Base-by-base conservation (phyloP, 2,888 invertebrate genomes). In the Macrosiphum euphorbiae region DNA sequence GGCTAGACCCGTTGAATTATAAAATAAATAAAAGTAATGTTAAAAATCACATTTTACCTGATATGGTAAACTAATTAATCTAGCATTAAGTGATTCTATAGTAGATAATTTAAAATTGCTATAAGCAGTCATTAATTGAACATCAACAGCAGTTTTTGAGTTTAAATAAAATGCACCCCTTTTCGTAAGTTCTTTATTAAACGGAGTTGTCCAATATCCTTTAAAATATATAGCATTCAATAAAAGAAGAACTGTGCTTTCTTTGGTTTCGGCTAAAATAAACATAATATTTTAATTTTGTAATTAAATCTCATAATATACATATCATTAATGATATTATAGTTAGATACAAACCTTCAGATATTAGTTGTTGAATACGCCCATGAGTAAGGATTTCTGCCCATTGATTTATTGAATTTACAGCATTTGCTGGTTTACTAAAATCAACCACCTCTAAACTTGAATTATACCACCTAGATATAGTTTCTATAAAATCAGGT, bases 211-310 rank as follows among this genome's bases (percentile, higher is more conserved):
- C 98, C 98, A 98, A n/a, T 96, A 96, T n/a, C 98, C 98, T 95
- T 97, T 97, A 96, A 98, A 98, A 95, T 97, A 98, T 95, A 98
- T 96, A 0, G 97, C 98, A 95, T 98, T 98, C 95, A 98, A 97
- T 91, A 98, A 96, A 78, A 98, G 96, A 96, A 98, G 96, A 95
- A 97, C 96, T 0, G 97, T 97, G 10, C 96, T 95, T 0, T 96
- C 95, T 47, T 95, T 95, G 16, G 97, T 95, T 87, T 96, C 96
- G 10, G 95, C 97, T 97, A 95, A 78, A 92, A 88, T 55, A 67
- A 26, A 91, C n/a, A 91, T 58, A 26, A 50, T 41, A 16, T 28
- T 28, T 26, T 1, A 41, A 55, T 55, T 78, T 35, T 47, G 8
- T 26, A 35, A 47, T 90, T 50, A 78, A 87, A 52, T n/a, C 20